These are phyloP conservation scores for Scylla paramamosain DNA, from an alignment of 1,140 invertebrate species.

Conservation along the genomic window DNA sequence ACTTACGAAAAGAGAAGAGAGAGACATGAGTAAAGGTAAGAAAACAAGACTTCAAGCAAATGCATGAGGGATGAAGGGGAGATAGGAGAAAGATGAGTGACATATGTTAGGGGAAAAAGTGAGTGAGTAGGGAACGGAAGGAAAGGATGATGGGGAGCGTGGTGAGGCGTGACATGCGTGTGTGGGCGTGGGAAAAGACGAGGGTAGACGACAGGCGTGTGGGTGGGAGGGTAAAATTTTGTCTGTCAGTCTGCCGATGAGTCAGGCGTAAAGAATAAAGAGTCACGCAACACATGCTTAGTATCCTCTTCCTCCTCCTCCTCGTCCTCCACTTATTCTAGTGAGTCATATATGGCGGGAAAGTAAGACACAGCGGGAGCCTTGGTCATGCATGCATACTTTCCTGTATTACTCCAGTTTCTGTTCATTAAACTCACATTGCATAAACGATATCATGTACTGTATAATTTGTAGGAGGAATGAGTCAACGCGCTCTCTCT, in stretches of 20 bases:
- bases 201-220: no score
- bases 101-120: no score
- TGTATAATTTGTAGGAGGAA: no score
- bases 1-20: background rate
- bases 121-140: no score
- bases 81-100: no score
- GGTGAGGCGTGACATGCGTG: background rate
- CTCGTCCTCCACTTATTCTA: background rate
- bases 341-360: no score
- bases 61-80: no score
- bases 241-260: background rate
- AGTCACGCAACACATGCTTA: conserved; percentile 8
- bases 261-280: background rate
- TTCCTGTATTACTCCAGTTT: background rate
- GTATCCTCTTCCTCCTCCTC: background rate
- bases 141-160: no score
- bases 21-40: background rate
- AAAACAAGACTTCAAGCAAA: background rate
- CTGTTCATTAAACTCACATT: no score
- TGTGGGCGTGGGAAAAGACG: background rate
- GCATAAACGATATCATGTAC: no score
- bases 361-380: no score
- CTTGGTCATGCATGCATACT: background rate
- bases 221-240: background rate
- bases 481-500: no score